These are phyloP conservation scores for Campylorhamphus procurvoides DNA, from an alignment of 2,113 vertebrate species.

Conservation along the genomic window DNA sequence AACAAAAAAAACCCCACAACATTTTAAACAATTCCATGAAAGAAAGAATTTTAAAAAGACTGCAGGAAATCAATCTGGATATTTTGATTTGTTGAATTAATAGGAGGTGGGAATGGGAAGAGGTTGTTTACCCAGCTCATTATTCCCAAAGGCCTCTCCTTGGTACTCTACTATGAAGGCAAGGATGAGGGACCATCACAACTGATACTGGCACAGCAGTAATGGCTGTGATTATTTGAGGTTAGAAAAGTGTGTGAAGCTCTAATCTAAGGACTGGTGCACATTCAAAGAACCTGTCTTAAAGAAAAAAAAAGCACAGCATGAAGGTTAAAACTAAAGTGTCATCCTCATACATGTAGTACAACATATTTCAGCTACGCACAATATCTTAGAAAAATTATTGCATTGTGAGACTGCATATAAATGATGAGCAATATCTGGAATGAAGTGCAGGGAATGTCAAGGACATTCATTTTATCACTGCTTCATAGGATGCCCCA, in stretches of 20 bases:
- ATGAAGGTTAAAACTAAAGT: neutral
- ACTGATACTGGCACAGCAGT: neutral
- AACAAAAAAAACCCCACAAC: too few species aligned
- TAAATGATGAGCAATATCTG: neutral
- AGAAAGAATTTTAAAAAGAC: neutral
- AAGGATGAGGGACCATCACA: neutral
- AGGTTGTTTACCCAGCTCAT: neutral
- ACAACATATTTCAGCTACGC: conserved; percentile 7
- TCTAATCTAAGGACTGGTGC: neutral
- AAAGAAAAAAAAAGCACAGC: neutral
- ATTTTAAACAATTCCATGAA: neutral
- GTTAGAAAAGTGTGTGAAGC: neutral
- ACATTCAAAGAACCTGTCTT: neutral
- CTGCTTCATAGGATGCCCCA: neutral
- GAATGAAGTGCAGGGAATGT: neutral
- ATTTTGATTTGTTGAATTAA: neutral
- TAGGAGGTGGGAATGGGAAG: neutral
- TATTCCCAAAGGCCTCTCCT: neutral
- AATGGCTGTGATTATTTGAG: neutral
- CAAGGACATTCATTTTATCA: neutral
- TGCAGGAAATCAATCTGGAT: neutral
- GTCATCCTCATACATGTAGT: neutral
- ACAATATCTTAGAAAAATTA: neutral
- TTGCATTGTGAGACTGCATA: neutral
- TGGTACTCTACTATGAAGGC: neutral